Conservation (phyloP, 1,140 invertebrate species). For the Ips nitidus region DNA sequence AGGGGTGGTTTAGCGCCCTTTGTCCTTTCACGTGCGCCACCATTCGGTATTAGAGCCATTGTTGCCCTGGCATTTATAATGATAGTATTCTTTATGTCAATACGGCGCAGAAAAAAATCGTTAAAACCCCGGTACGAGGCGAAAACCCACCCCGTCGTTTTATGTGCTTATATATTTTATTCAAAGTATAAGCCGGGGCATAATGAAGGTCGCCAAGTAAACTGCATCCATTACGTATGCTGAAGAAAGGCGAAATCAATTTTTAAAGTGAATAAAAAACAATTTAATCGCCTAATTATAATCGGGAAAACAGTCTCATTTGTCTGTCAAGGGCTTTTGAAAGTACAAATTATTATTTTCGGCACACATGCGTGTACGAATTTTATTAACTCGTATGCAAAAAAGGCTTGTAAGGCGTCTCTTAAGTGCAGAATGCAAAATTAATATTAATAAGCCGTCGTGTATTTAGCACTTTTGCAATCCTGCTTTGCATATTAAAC, state of each 20-base stretch:
- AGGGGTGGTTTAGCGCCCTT: constrained; percentile 47
- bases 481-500: neutral
- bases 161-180: constrained; percentile 10
- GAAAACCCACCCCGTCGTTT: constrained; percentile 36
- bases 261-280: constrained; percentile 4
- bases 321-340: neutral
- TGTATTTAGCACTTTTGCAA: constrained; percentile 14
- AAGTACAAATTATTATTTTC: constrained; percentile 12
- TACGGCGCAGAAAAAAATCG: constrained; percentile 40
- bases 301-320: constrained; percentile 1
- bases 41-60: constrained; percentile 42
- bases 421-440: constrained; percentile 11
- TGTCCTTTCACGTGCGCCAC: constrained; percentile 48
- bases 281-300: neutral
- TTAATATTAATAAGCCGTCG: constrained; percentile 14
- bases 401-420: neutral
- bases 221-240: too few species aligned
- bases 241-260: neutral
- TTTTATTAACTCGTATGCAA: constrained; percentile 20
- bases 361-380: neutral
- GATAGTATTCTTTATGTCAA: constrained; percentile 46
- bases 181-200: too few species aligned
- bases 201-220: too few species aligned
- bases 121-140: constrained; percentile 33
- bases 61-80: constrained; percentile 44